Percentiles rank a stretch among this genome's conserved stretches.
Evolutionary conservation across 2,113 vertebrate genomes (phyloP).

Genomic region (Cromileptes altivelis): DNA sequence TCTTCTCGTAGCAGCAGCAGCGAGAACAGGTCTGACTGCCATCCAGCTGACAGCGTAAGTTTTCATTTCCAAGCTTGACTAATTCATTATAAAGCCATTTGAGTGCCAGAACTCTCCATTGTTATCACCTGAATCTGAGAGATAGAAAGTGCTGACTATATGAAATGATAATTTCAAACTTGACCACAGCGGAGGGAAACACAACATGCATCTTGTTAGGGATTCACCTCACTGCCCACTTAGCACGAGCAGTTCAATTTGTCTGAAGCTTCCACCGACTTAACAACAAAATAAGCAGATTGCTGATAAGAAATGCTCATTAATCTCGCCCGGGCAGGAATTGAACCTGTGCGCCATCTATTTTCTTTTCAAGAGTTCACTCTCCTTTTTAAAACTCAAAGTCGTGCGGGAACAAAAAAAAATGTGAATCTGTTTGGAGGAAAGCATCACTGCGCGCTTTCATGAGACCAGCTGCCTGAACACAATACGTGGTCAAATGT

Average conservation of each 20-base stretch:
- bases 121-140: constrained; percentile 50
- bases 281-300: constrained; percentile 59
- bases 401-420: constrained; percentile 36
- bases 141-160: constrained; percentile 64
- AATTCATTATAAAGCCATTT: constrained; percentile 76
- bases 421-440: constrained; percentile 37
- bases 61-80: constrained; percentile 72
- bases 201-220: constrained; percentile 36
- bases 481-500: constrained; percentile 81
- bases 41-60: constrained; percentile 61
- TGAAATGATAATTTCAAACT: constrained; percentile 55
- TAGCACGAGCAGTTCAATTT: constrained; percentile 36
- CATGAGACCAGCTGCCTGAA: constrained; percentile 43
- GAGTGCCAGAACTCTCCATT: constrained; percentile 45
- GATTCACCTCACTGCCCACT: constrained; percentile 42
- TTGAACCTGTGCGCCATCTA: neutral
- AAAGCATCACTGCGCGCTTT: constrained; percentile 56
- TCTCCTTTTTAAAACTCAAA: constrained; percentile 28
- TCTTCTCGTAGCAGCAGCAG: constrained; percentile 17
- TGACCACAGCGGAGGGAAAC: constrained; percentile 37
- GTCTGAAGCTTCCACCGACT: constrained; percentile 18
- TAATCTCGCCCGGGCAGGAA: constrained; percentile 49
- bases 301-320: constrained; percentile 59
- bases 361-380: constrained; percentile 38
- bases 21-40: constrained; percentile 49